phyloP scores from a whole-genome alignment of 2,888 invertebrate species.

The Bhutanitis thaidina region DNA sequence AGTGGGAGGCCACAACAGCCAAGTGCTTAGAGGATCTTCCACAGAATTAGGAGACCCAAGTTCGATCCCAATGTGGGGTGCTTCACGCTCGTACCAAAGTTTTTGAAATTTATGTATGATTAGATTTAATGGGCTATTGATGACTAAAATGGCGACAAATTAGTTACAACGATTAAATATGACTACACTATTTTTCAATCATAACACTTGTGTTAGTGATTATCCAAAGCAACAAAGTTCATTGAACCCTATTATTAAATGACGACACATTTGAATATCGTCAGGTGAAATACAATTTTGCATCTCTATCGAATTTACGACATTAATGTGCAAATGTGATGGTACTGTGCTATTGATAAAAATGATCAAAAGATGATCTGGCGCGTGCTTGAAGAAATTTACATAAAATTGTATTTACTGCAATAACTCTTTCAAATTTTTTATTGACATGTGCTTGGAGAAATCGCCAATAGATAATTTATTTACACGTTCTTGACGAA shows the following conservation, averaged over 20 bases:
- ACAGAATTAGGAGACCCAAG: too few relatives aligned
- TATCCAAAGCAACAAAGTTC: constrained; percentile 52
- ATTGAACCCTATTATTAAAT: constrained; percentile 52
- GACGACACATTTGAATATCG: constrained; percentile 53
- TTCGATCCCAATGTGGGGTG: too few relatives aligned
- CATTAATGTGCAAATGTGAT: constrained; percentile 56
- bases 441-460: constrained; percentile 25
- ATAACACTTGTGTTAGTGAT: constrained; percentile 41
- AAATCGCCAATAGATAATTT: constrained; percentile 1
- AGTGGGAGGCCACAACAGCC: too few relatives aligned
- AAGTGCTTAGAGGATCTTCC: too few relatives aligned
- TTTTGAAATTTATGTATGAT: too few relatives aligned
- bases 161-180: too few relatives aligned
- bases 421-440: constrained; percentile 2
- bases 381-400: constrained; percentile 31
- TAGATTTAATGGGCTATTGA: too few relatives aligned
- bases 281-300: constrained; percentile 62
- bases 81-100: too few relatives aligned
- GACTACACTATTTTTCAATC: constrained; percentile 9
- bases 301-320: constrained; percentile 60
- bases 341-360: constrained; percentile 5
- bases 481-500: not conserved
- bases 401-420: constrained; percentile 28
- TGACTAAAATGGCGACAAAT: too few relatives aligned
- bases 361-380: constrained; percentile 22